Evolutionary conservation across 2,888 invertebrate species (phyloP), one percentile per base, ranked within the genome.

Genomic region (Seira musarum): DNA sequence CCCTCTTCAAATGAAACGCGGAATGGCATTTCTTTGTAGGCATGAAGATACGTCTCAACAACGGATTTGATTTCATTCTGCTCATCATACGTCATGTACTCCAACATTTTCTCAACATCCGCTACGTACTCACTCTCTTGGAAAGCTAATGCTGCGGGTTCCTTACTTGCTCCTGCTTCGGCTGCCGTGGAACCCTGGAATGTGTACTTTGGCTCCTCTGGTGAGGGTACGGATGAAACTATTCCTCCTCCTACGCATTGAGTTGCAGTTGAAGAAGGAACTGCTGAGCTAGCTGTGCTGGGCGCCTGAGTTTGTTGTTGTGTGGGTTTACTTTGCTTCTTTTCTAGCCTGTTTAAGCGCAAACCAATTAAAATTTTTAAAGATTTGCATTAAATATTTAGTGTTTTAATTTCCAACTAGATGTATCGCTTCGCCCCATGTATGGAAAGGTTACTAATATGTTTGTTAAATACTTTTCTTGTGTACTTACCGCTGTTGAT

Each of bases 11-110:
- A 60, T 1, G 85, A 80, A 1, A 77, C 84, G 8, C 68, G 75
- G 80, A 87, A 87, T 35, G 87, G 87, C 63, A 88, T 86, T 61
- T 87, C 84, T 15, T 69, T 73, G 76, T 87, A 88, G 8, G 88
- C 86, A 2, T 84, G 80, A 22, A 86, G 85, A 84, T 87, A 88
- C n/a, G 87, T 86, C 17, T 85, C 82, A 19, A 87, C 86, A 10
- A 88, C 83, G 5, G 71, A 80, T 70, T 88, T 87, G 13, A 88
- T 87, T 57, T 85, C 85, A 17, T 74, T 67, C 57, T 85, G 83
- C 24, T 87, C 87, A 15, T 83, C 82, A 1, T 64, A 61, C 1
- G 79, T 83, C 87, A 87, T 84, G 68, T 82, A 86, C 1, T 85
- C 72, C 0, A 85, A 61, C 85, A 87, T 85, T 65, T 83, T 75